Evolutionary conservation across 2,113 vertebrate species (phyloP).

Genomic region (Hipposideros armiger): DNA sequence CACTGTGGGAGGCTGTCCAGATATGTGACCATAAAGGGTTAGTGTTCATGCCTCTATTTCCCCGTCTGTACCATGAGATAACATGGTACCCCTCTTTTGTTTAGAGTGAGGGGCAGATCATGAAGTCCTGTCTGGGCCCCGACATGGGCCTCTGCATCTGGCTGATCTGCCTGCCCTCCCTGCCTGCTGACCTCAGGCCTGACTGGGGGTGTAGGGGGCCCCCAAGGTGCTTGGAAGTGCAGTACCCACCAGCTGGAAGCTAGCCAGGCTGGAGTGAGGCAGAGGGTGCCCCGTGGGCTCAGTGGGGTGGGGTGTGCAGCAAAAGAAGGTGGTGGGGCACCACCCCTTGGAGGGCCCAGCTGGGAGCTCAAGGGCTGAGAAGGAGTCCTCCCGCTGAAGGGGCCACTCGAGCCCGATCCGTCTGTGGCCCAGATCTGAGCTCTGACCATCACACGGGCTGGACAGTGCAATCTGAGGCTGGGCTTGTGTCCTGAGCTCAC

Average conservation of each 20-base stretch:
- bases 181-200: background rate
- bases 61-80: fast-evolving
- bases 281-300: fast-evolving
- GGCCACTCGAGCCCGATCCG: fast-evolving
- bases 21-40: fast-evolving
- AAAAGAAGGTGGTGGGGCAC: background rate
- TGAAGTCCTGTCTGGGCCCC: fast-evolving
- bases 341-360: fast-evolving
- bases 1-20: fast-evolving
- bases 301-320: fast-evolving
- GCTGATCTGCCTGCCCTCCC: too few species aligned
- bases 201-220: fast-evolving
- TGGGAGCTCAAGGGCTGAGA: fast-evolving
- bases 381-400: background rate
- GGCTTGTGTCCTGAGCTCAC: background rate
- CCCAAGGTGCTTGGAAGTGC: background rate
- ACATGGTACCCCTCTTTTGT: fast-evolving
- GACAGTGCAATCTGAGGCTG: fast-evolving
- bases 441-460: fast-evolving
- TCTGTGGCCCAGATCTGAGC: too few species aligned
- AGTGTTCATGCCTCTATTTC: background rate
- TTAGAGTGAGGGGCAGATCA: background rate
- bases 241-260: background rate
- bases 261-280: too few species aligned
- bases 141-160: fast-evolving